Base-by-base conservation (phyloP, 2,888 invertebrate genomes). In the Drosophila atripex region DNA sequence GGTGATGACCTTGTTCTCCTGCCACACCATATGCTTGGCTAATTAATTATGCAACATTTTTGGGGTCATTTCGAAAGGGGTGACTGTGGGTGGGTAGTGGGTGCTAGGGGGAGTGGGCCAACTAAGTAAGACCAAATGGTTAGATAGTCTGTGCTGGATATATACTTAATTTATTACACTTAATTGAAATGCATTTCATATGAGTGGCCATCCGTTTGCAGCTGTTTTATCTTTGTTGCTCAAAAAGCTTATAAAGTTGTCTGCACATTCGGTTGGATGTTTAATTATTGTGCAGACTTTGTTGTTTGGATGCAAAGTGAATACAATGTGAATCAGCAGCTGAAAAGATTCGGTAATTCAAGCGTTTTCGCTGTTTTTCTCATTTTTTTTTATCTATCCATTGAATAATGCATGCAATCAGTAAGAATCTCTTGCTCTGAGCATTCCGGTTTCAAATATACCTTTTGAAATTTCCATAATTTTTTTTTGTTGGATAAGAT, bases 181-280 rank as follows among this genome's bases (percentile, higher is more conserved):
- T 77, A 68, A 80, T 77, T 80, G 77, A 78, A 78, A 65, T 73
- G 58, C 57, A 73, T 75, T 77, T 63, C 32, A 46, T 35, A 66
- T 69, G 56, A 69, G 56, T 56, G 39, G 52, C 12, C 25, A 46
- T 21, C 16, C 70, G 50, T 14, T 46, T 39, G 50, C 18, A 46
- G 68, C 23, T 68, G 53, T 54, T 53, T 18, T 11, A 38, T 35
- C 30, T 51, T 54, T 50, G n/a, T 23, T 55, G 49, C 69, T 78
- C 41, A 28, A 9, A 28, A 28, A 54, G 72, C 76, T 53, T 54
- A 52, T 76, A 60, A 76, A 69, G 68, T 57, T 66, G 59, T 74
- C 61, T 21, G 38, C 77, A 68, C 64, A 51, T 49, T 23, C 39
- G 50, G 21, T 28, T 25, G 39, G 9, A 14, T 41, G 52, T 39